Percentiles rank a stretch among this genome's conserved stretches.
Conservation (phyloP, 2,888 invertebrate species). For the Pollenia angustigena region DNA sequence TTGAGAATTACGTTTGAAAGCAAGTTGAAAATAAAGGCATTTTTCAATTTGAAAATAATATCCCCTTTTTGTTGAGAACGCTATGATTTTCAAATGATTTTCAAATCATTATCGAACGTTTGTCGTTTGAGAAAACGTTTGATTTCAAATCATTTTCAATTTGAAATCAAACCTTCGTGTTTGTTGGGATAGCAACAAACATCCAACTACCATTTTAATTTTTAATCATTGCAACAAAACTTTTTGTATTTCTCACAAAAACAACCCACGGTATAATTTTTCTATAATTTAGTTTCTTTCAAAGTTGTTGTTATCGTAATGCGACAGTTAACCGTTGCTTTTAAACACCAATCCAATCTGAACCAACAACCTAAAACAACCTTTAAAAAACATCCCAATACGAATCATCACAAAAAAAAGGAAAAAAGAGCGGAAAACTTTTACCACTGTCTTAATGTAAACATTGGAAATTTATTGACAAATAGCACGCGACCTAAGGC, state of each 20-base stretch:
- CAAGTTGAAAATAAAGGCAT: too few species aligned
- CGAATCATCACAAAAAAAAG: constrained; percentile 18
- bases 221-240: constrained; percentile 51
- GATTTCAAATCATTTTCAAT: too few species aligned
- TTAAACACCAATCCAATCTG: constrained; percentile 48
- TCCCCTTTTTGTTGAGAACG: too few species aligned
- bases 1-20: too few species aligned
- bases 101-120: too few species aligned
- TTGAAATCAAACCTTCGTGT: too few species aligned
- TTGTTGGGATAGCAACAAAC: constrained; percentile 30
- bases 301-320: constrained; percentile 64
- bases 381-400: background rate
- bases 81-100: too few species aligned
- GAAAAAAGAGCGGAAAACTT: constrained; percentile 41
- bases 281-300: constrained; percentile 25
- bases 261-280: constrained; percentile 54
- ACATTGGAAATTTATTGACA: constrained; percentile 77
- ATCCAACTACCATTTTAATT: constrained; percentile 31
- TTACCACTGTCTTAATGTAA: constrained; percentile 70
- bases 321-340: constrained; percentile 71
- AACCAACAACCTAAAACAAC: constrained; percentile 19
- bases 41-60: too few species aligned
- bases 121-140: too few species aligned
- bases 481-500: constrained; percentile 76
- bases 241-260: constrained; percentile 56